Evolutionary conservation across 2,797 vertebrate species (phyloP).

Genomic region (Brotula barbata): DNA sequence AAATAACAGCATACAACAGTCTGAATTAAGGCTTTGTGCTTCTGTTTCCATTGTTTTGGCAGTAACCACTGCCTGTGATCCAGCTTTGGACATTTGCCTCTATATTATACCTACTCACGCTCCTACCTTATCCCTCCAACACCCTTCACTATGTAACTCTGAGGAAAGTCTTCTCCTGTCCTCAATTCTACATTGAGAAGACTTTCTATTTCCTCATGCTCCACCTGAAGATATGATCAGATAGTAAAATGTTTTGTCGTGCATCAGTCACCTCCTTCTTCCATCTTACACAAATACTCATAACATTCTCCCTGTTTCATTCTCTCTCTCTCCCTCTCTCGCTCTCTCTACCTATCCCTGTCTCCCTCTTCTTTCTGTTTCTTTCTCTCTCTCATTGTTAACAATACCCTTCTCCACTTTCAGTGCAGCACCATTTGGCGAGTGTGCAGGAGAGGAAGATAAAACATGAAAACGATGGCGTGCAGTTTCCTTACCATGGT

Average conservation of each 20-base stretch:
- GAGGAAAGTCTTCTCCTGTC: constrained; percentile 1
- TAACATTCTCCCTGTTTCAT: constrained; percentile 29
- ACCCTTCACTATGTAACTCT: constrained; percentile 14
- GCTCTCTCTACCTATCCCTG: constrained; percentile 19
- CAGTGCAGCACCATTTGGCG: constrained; percentile 86
- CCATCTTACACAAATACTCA: constrained; percentile 51
- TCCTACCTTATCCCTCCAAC: constrained; percentile 33
- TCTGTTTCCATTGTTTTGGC: constrained; percentile 47
- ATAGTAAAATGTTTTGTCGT: constrained; percentile 52
- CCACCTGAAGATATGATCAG: constrained; percentile 4
- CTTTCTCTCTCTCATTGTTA: constrained; percentile 64
- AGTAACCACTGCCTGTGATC: constrained; percentile 35
- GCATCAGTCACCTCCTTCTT: constrained; percentile 44
- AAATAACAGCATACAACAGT: constrained; percentile 21
- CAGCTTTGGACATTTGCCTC: constrained; percentile 33
- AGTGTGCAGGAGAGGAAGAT: constrained; percentile 87
- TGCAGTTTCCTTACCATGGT: constrained; percentile 88
- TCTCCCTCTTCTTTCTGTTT: constrained; percentile 34
- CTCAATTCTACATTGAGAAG: constrained; percentile 8
- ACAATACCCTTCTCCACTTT: constrained; percentile 81
- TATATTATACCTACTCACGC: constrained; percentile 30
- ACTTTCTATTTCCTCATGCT: constrained; percentile 28
- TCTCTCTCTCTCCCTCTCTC: constrained; percentile 8
- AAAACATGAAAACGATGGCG: constrained; percentile 85
- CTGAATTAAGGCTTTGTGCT: constrained; percentile 36